Base-by-base conservation (phyloP, 2,888 invertebrate genomes). In the Dorcus hopei region DNA sequence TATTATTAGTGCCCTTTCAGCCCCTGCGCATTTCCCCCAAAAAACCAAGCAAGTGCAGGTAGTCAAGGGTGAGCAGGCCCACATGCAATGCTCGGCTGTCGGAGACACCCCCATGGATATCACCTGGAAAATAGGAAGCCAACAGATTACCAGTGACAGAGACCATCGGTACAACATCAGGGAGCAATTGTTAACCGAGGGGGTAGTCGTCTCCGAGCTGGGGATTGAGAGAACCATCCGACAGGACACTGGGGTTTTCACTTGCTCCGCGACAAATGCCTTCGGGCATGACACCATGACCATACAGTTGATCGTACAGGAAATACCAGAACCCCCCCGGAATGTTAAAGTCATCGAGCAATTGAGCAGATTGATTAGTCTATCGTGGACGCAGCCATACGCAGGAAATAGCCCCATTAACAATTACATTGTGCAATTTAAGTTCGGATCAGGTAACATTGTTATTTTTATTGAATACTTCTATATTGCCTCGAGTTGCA, bases 261-360 rank as follows among this genome's bases (percentile, higher is more conserved):
- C 91, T 52, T 96, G 96, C 76, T 85, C 89, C 62, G 94, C 94
- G 0, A 89, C 89, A 68, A 97, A 96, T 79, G 85, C 90, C 51
- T 96, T 92, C 73, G 97, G 96, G 7, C 89, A 90, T 68, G 95
- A 95, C 72, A 90, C 93, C 77, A 91, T 94, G 87, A 88, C 90
- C 53, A 91, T 95, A 75, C 91, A 94, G 74, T 84, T 96, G 61
- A 89, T 94, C 52, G 92, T 96, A 33, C 93, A 95, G 82, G 89
- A 95, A 83, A 90, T 91, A 43, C 95, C 95, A 1, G 95, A 95
- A 77, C 88, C 91, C 76, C 95, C 95, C 3, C 88, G 89, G 74
- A 92, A 93, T 74, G 87, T 95, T 64, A 85, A 90, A 67, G 89
- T 94, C 52, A 87, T 90, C 70, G 92, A 93, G 65, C 91, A 91